phyloP scores from a whole-genome alignment of 2,113 vertebrate genomes.

The Vicugna pacos region DNA sequence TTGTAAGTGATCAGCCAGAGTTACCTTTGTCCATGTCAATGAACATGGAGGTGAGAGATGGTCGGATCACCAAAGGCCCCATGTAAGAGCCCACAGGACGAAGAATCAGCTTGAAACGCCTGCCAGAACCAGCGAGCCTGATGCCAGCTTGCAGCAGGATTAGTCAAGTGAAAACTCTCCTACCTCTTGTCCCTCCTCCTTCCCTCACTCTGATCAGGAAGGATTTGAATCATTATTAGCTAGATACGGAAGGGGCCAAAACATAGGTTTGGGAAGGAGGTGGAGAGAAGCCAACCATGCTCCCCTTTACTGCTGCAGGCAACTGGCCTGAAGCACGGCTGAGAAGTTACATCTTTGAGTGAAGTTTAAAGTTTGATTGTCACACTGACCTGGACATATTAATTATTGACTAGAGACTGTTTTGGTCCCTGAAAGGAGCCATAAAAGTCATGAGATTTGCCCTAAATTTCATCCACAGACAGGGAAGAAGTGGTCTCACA shows the following conservation, averaged over 20 bases:
- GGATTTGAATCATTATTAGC: background rate
- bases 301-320: background rate
- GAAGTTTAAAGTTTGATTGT: background rate
- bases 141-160: background rate
- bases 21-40: background rate
- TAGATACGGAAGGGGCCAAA: background rate
- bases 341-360: background rate
- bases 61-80: background rate
- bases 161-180: background rate
- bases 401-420: background rate
- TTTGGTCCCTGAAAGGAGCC: slow-evolving; percentile 11
- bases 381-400: background rate
- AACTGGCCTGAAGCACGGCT: background rate
- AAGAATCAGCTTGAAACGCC: background rate
- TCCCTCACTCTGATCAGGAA: background rate
- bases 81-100: background rate
- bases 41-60: background rate
- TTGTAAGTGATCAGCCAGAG: background rate
- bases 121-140: background rate
- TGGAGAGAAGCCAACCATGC: background rate
- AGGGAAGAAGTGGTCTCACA: background rate
- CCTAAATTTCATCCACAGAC: background rate
- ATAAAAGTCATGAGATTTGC: background rate
- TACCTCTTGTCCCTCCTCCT: background rate
- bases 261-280: too few species aligned